phyloP scores from a whole-genome alignment of 2,113 vertebrate genomes.

The Lycaon pictus region DNA sequence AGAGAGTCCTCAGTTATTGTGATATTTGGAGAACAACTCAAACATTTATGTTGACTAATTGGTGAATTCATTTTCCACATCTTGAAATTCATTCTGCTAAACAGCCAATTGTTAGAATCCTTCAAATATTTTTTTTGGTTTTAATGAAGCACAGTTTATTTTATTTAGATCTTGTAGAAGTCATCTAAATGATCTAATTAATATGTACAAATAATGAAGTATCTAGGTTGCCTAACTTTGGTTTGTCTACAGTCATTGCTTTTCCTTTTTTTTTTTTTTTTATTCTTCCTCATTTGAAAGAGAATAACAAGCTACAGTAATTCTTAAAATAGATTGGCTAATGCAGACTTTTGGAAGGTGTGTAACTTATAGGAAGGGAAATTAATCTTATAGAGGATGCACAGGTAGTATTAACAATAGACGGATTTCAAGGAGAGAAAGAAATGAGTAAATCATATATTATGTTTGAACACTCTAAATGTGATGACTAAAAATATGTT shows the following conservation, averaged over 20 bases:
- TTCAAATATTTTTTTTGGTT: neutral
- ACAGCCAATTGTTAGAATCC: neutral
- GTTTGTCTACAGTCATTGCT: neutral
- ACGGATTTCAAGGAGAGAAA: conserved; percentile 52
- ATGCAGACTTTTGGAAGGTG: neutral
- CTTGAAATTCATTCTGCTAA: neutral
- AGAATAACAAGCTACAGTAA: neutral
- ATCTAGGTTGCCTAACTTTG: neutral
- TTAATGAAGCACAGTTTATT: neutral
- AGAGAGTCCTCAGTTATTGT: neutral
- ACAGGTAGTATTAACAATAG: neutral
- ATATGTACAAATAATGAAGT: conserved; percentile 25
- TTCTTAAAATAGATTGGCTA: conserved; percentile 5
- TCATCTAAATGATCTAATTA: neutral
- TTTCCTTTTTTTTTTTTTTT: neutral
- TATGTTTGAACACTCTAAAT: neutral
- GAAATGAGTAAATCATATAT: neutral
- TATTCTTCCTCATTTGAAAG: neutral
- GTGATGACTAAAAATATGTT: neutral
- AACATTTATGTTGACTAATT: neutral
- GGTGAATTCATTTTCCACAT: neutral
- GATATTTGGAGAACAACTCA: conserved; percentile 25
- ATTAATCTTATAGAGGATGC: neutral
- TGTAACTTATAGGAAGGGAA: neutral
- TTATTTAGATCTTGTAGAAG: conserved; percentile 37